Percentiles rank a stretch among this genome's conserved stretches.
phyloP scores from a whole-genome alignment of 1,140 invertebrate genomes.

The Diachasma alloeum region DNA sequence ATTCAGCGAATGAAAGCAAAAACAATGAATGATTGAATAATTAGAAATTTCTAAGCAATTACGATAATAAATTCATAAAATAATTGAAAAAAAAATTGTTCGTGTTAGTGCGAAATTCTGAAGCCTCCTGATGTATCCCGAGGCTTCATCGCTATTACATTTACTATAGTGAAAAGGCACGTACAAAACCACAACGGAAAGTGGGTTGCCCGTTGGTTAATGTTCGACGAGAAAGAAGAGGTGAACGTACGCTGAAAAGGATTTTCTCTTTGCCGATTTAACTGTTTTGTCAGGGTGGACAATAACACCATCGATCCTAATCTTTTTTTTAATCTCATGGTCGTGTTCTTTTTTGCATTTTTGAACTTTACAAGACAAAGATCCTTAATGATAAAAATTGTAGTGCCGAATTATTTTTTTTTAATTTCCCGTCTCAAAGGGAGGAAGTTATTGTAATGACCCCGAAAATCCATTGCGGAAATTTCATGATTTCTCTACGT shows the following conservation, averaged over 20 bases:
- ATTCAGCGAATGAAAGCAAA: not conserved
- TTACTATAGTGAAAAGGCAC: constrained; percentile 44
- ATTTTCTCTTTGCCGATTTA: constrained; percentile 57
- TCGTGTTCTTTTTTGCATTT: not conserved
- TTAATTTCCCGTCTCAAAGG: no score
- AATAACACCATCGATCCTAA: constrained; percentile 1
- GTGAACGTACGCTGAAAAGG: constrained; percentile 57
- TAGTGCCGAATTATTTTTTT: not conserved
- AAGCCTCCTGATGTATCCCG: not conserved
- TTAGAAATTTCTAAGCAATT: not conserved
- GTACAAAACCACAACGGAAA: constrained; percentile 49
- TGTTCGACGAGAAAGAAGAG: constrained; percentile 32
- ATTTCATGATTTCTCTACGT: no score
- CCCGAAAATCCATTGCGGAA: no score
- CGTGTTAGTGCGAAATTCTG: not conserved
- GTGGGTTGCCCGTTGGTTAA: constrained; percentile 55
- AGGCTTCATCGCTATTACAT: constrained; percentile 2
- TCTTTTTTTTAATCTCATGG: not conserved
- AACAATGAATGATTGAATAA: not conserved
- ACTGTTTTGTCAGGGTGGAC: constrained; percentile 41
- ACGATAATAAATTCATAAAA: not conserved
- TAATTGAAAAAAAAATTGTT: not conserved
- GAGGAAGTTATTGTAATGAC: no score
- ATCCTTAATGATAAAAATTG: not conserved
- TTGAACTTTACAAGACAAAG: not conserved